Evolutionary conservation across 2,888 invertebrate species (phyloP), one percentile per base, ranked within the genome.

Genomic region (Dascillus cervinus): DNA sequence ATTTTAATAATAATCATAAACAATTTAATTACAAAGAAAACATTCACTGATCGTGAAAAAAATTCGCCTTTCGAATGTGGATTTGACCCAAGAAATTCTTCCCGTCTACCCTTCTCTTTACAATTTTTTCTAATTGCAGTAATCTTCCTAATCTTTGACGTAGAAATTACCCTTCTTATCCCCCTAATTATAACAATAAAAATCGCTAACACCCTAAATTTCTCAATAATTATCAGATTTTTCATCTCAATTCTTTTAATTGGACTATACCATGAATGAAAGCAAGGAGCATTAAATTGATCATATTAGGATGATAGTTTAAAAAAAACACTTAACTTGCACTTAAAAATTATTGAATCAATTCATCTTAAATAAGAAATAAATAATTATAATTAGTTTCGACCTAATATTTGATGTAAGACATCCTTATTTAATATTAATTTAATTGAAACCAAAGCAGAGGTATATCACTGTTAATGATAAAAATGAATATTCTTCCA

Each of bases 101-200:
- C 69, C 1, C 72, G 72, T 2, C 17, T 71, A n/a, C 71, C 73
- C 0, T 75, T 75, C 52, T 74, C 73, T 8, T 40, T 74, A 54
- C 77, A 75, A 61, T 74, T 81, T 67, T 73, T 76, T 67, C 56
- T 73, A 69, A 73, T 80, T 60, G 71, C 77, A 19, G 64, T 79
- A 58, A 73, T 82, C 66, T 81, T 81, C 57, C 63, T 80, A 70
- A 77, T 82, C 67, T 82, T 81, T 70, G 79, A 81, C 69, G 70
- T 80, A 38, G 79, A 80, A 75, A 77, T 81, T 65, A 71, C 74
- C 1, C 46, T 80, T 56, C 64, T 79, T 56, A 55, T 79, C 1
- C 77, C 77, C 0, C 63, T 76, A 59, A 72, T 75, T 49, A 53
- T 65, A 40, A 57, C 55, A 31, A 41, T 67, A 43, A 54, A 64